Conservation (phyloP, 1,140 invertebrate genomes). For the Brachionus rotundiformis region DNA sequence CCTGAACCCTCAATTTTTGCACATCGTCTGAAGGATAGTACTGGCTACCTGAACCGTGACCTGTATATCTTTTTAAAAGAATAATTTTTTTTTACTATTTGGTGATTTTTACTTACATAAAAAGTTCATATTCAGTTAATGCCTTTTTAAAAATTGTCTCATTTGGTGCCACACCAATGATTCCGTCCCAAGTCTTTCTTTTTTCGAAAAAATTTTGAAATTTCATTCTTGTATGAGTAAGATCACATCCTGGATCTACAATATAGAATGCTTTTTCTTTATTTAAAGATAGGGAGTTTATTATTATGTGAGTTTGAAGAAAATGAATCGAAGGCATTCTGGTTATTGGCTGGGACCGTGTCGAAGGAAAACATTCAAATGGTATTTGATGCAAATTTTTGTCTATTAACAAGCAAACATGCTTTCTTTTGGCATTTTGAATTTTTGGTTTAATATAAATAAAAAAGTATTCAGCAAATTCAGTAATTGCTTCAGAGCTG, state of each 20-base stretch:
- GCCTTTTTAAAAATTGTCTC: conserved; percentile 33
- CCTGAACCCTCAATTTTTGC: conserved; percentile 67
- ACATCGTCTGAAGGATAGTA: conserved; percentile 70
- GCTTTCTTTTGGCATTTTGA: conserved; percentile 26
- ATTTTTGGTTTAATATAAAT: neutral
- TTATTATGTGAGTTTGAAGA: conserved; percentile 41
- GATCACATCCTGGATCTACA: conserved; percentile 50
- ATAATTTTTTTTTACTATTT: neutral
- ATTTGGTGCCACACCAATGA: conserved; percentile 16
- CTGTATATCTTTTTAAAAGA: conserved; percentile 68
- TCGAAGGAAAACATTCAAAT: conserved; percentile 40
- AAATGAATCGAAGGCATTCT: conserved; percentile 51
- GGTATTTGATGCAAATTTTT: conserved; percentile 51
- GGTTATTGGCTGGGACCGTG: neutral
- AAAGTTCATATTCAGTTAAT: conserved; percentile 33
- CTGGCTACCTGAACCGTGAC: conserved; percentile 76
- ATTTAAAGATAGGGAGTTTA: conserved; percentile 27
- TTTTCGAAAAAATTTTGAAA: conserved; percentile 49
- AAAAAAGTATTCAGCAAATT: neutral
- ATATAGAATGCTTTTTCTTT: conserved; percentile 51
- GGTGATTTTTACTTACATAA: conserved; percentile 25
- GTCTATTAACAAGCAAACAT: conserved; percentile 49
- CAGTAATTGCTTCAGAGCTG: neutral
- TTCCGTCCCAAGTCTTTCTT: conserved; percentile 48
- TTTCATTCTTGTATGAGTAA: conserved; percentile 39